Percentiles rank a stretch among this genome's conserved stretches.
These are phyloP conservation scores for Syngnathus typhle DNA, from an alignment of 2,113 vertebrate species.

Conservation along the genomic window DNA sequence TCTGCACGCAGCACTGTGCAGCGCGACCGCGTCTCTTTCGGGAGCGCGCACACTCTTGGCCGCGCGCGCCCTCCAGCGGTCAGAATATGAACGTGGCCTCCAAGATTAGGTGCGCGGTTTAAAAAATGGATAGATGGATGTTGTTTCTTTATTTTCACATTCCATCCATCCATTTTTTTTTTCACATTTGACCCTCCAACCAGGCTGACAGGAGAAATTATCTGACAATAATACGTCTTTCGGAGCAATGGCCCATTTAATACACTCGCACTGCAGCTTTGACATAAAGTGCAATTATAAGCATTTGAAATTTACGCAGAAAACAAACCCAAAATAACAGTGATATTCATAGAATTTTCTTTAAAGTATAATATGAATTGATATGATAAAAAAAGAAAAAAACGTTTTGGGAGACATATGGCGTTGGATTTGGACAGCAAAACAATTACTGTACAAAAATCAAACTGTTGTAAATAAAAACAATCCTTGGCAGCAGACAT, in stretches of 20 bases:
- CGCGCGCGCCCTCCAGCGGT: conserved; percentile 24
- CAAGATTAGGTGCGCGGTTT: background rate
- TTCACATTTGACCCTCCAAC: too few relatives aligned
- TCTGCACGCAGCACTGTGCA: conserved; percentile 64
- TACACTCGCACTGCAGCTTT: conserved; percentile 24
- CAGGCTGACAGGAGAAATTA: too few relatives aligned
- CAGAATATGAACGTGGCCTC: background rate
- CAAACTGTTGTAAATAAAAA: conserved; percentile 19
- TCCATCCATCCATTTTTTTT: too few relatives aligned
- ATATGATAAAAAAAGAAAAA: conserved; percentile 57
- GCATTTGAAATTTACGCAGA: conserved; percentile 67
- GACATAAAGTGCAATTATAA: conserved; percentile 67
- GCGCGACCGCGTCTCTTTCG: conserved; percentile 38
- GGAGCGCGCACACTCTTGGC: background rate
- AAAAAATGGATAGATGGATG: too few relatives aligned
- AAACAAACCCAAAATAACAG: conserved; percentile 30
- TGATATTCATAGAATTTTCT: conserved; percentile 30
- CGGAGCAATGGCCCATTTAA: conserved; percentile 5
- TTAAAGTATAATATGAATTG: conserved; percentile 50
- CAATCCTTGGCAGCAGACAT: conserved; percentile 47
- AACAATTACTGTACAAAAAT: conserved; percentile 13
- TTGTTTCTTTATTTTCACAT: too few relatives aligned
- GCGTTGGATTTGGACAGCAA: conserved; percentile 1
- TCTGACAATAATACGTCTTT: background rate
- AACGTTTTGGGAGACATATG: conserved; percentile 16